Evolutionary conservation across 2,113 vertebrate species (phyloP), one percentile per base, ranked within the genome.

Genomic region (Sinocyclocheilus maitianheensis): DNA sequence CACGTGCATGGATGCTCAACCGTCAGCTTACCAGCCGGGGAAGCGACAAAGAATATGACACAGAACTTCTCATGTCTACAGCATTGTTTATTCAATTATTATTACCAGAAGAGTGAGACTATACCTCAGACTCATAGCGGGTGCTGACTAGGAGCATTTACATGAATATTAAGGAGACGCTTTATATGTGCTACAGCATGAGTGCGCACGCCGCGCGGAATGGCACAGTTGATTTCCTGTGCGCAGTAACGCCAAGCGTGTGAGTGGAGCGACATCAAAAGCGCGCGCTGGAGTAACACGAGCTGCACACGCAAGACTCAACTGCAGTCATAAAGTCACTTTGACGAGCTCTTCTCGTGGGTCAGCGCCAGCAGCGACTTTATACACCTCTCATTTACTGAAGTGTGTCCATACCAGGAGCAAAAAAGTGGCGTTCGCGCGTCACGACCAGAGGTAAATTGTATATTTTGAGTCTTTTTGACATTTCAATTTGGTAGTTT

Each of bases 151-250:
- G n/a, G 74, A 46, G 7, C 43, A 75, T 55, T 18, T 55, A 20
- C 16, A 20, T 18, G 16, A 11, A 55, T 22, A 34, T 51, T 77
- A 77, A 13, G 48, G 51, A 20, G 55, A 55, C 76, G 16, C 51
- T 16, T 20, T 71, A 37, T n/a, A n/a, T 22, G 51, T 34, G 76
- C 26, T 16, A 2, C 7, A 24, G 34, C 37, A 65, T 40, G 12
- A 62, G 22, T 18, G 18, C 8, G 43, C 43, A 34, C 30, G 30
- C 30, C 11, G 13, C 46, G 51, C 8, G 34, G n/a, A 18, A 5
- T 62, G 37, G n/a, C 43, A 78, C 22, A 24, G 26, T 79, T 43
- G 34, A 85, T 84, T 88, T 88, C 84, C 87, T 86, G 80, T 86
- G 84, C 87, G 79, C 84, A 67, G 60, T 60, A 72, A 60, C 71